phyloP scores from a whole-genome alignment of 2,888 invertebrate genomes.

The Leptinotarsa tumamoca region DNA sequence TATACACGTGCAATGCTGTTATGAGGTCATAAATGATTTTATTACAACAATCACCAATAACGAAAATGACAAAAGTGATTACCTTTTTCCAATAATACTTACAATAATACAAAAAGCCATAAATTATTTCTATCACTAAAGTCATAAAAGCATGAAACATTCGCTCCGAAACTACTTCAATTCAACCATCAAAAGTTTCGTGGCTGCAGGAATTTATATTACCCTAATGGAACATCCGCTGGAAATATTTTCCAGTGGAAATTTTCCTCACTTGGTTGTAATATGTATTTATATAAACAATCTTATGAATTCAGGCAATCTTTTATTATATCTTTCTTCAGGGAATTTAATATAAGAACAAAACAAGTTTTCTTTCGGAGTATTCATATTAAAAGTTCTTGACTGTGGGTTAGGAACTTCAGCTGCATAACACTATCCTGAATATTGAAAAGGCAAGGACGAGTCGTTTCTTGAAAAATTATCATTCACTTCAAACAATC shows the following conservation, averaged over 20 bases:
- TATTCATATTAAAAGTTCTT: not conserved
- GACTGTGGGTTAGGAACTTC: no score
- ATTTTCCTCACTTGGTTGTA: not conserved
- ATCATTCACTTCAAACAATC: no score
- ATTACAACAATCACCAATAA: no score
- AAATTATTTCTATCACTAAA: not conserved
- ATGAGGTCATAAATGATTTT: no score
- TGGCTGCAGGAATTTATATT: conserved; percentile 20
- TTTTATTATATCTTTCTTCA: conserved; percentile 20
- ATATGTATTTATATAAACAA: conserved; percentile 16
- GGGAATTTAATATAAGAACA: conserved; percentile 33
- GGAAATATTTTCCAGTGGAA: not conserved
- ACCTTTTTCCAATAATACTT: no score
- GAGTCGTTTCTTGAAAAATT: no score
- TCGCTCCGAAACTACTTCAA: not conserved
- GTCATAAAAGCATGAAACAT: not conserved
- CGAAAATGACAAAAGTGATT: no score
- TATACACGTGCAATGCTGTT: no score
- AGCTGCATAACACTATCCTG: no score
- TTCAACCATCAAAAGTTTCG: conserved; percentile 2
- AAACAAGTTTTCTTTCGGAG: conserved; percentile 15
- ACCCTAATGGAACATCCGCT: conserved; percentile 4
- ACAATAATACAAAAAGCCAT: not conserved
- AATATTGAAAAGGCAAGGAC: no score
- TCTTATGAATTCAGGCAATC: conserved; percentile 18